A percentile compares a stretch with the other conserved stretches of the same genome.
These are phyloP conservation scores for Montipora foliosa DNA, from an alignment of 64 coral and sea anemone genomes.

Conservation along the genomic window DNA sequence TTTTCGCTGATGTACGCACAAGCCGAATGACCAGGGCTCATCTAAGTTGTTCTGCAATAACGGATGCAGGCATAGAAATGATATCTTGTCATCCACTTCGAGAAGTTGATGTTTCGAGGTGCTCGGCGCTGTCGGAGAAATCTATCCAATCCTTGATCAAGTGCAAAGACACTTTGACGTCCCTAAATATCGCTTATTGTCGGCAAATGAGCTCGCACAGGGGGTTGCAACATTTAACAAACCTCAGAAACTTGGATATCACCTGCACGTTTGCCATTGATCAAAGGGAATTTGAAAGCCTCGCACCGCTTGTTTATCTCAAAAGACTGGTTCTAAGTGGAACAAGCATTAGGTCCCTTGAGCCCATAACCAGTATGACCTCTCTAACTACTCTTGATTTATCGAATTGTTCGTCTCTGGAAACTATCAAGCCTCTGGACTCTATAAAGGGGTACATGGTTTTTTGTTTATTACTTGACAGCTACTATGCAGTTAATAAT, in stretches of 20 bases:
- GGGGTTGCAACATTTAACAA: conserved; percentile 55
- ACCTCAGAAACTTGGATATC: conserved; percentile 69
- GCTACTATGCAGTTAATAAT: too few species aligned
- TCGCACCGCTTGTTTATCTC: conserved; percentile 46
- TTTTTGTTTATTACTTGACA: not conserved
- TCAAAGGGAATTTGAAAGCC: conserved; percentile 52
- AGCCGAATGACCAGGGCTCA: conserved; percentile 82
- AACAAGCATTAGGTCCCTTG: conserved; percentile 70
- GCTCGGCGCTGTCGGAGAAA: conserved; percentile 58
- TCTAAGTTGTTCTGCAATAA: conserved; percentile 71
- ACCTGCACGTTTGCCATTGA: conserved; percentile 46
- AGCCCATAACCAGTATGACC: conserved; percentile 64
- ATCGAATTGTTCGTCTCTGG: conserved; percentile 56
- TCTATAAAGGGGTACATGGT: conserved; percentile 67
- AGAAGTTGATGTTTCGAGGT: conserved; percentile 80
- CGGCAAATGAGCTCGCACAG: conserved; percentile 35
- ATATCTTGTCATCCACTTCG: conserved; percentile 77
- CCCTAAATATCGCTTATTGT: conserved; percentile 71
- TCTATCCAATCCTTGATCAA: conserved; percentile 55
- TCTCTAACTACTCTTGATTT: conserved; percentile 75
- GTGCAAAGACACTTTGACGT: conserved; percentile 76
- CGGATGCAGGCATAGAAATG: conserved; percentile 67
- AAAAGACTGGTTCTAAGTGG: conserved; percentile 65
- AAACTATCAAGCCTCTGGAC: conserved; percentile 61
- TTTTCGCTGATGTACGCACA: conserved; percentile 75